Conservation (phyloP, 2,888 invertebrate genomes). For the Troilus luridus region DNA sequence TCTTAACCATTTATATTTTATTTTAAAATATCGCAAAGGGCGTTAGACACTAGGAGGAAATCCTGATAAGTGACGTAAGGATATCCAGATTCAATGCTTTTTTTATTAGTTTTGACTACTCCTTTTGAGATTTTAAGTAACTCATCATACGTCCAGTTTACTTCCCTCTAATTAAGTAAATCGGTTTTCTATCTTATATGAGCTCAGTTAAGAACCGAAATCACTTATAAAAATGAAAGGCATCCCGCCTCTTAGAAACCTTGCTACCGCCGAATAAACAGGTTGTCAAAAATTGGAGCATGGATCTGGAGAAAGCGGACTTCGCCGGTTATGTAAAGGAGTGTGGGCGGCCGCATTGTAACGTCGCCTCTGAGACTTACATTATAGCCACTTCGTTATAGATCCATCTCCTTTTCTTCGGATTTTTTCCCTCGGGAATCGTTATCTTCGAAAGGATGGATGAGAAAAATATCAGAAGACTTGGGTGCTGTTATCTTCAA, state of each 20-base stretch:
- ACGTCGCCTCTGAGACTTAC: background rate
- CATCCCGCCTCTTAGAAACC: slow-evolving; percentile 24
- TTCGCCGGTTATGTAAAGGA: background rate
- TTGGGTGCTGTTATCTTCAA: background rate
- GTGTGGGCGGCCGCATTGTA: slow-evolving; percentile 31
- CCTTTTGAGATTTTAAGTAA: too few species aligned
- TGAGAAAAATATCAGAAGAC: background rate
- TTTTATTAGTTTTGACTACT: background rate
- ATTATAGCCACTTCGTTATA: slow-evolving; percentile 31
- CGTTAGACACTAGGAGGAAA: too few species aligned
- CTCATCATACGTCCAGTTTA: background rate
- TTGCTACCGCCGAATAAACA: slow-evolving; percentile 30
- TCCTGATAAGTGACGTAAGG: background rate
- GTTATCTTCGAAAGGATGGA: background rate
- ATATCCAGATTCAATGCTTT: background rate
- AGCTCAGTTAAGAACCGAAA: background rate
- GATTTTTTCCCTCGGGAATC: background rate
- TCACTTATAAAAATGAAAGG: slow-evolving; percentile 2
- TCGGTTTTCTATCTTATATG: background rate
- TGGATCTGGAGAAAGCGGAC: slow-evolving; percentile 50
- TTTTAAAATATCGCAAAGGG: too few species aligned
- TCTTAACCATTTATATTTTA: too few species aligned
- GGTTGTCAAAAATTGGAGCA: slow-evolving; percentile 57
- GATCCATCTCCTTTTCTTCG: background rate
- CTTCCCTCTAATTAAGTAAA: background rate